A percentile compares a stretch with the other conserved stretches of the same genome.
phyloP scores from a whole-genome alignment of 2,113 vertebrate genomes.

The Bombycilla garrulus region DNA sequence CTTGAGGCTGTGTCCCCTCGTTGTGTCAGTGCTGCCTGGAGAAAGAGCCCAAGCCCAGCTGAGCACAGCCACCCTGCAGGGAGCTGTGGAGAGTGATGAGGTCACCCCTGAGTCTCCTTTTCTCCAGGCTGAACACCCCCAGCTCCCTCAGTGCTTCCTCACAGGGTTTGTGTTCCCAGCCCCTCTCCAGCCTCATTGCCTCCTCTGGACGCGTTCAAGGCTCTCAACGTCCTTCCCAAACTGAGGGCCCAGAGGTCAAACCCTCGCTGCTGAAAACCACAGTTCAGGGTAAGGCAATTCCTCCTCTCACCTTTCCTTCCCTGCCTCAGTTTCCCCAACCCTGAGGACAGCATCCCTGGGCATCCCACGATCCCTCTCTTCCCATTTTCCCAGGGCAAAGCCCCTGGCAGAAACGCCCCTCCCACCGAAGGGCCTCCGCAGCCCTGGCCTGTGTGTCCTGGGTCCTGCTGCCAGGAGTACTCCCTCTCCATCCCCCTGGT shows the following conservation, averaged over 20 bases:
- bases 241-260: neutral
- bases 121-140: too few relatives aligned
- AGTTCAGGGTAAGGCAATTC: neutral
- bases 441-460: neutral
- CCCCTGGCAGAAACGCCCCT: neutral
- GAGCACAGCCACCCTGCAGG: too few relatives aligned
- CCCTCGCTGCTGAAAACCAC: neutral
- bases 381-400: neutral
- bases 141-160: too few relatives aligned
- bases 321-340: neutral
- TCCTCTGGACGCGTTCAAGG: too few relatives aligned
- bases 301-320: neutral
- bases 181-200: too few relatives aligned
- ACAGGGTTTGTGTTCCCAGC: too few relatives aligned
- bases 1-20: too few relatives aligned
- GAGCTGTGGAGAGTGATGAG: too few relatives aligned
- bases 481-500: neutral
- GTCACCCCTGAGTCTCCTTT: too few relatives aligned
- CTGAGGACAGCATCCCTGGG: neutral
- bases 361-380: neutral
- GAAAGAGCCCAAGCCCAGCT: too few relatives aligned
- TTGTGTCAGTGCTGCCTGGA: too few relatives aligned
- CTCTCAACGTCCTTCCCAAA: too few relatives aligned
- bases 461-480: neutral
- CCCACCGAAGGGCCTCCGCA: neutral